These are phyloP conservation scores for Gonioctena quinquepunctata DNA, from an alignment of 1,140 invertebrate species.

Conservation along the genomic window DNA sequence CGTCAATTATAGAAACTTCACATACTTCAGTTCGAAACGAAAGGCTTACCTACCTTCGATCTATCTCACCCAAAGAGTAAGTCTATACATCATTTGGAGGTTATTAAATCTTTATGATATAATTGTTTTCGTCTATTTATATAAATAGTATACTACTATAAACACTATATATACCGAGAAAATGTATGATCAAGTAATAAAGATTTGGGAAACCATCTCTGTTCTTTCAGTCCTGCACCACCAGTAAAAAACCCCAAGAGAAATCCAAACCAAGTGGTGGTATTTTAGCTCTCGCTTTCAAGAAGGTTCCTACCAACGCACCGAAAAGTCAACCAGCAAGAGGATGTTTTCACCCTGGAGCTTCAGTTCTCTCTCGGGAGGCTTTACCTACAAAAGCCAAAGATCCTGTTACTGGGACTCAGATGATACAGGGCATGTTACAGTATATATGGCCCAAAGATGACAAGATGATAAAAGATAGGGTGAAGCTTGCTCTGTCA, in stretches of 20 bases:
- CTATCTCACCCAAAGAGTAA: not conserved
- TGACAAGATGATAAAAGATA: constrained; percentile 74
- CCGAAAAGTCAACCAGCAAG: constrained; percentile 54
- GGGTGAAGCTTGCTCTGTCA: constrained; percentile 84
- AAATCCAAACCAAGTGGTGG: constrained; percentile 28
- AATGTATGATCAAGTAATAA: too few relatives aligned
- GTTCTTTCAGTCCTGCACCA: constrained; percentile 28
- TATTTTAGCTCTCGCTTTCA: constrained; percentile 40
- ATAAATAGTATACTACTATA: too few relatives aligned
- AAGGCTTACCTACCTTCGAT: not conserved
- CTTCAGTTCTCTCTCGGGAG: constrained; percentile 70
- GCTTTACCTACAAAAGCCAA: constrained; percentile 63
- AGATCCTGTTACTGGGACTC: constrained; percentile 66
- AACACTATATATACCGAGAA: too few relatives aligned
- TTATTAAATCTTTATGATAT: too few relatives aligned
- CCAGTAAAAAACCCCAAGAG: constrained; percentile 16
- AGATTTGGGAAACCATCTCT: too few relatives aligned
- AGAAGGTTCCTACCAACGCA: constrained; percentile 28
- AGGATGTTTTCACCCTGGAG: constrained; percentile 90
- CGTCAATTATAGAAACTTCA: constrained; percentile 29
- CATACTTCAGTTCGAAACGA: constrained; percentile 22
- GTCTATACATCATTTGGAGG: not conserved
- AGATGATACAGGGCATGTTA: constrained; percentile 89
- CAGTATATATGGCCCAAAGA: constrained; percentile 96
- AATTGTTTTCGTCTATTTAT: too few relatives aligned